Conservation (phyloP, 2,797 vertebrate genomes). For the Acanthis flammea region DNA sequence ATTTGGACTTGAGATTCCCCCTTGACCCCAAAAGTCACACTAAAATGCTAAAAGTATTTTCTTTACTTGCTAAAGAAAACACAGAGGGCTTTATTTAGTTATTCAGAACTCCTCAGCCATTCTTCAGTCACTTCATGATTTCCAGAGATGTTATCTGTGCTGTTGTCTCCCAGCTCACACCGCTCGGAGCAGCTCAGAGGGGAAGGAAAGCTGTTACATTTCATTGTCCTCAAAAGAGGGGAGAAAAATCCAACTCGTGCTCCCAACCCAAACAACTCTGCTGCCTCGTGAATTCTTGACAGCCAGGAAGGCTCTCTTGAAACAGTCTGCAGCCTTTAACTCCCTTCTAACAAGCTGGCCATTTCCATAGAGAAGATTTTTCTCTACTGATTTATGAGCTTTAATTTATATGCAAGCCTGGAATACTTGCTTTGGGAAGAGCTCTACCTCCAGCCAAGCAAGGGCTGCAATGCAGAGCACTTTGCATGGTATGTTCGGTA, state of each 20-base stretch:
- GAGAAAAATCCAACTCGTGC: neutral
- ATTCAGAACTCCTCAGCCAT: constrained; percentile 59
- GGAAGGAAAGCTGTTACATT: constrained; percentile 53
- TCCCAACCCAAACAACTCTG: constrained; percentile 55
- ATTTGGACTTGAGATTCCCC: constrained; percentile 70
- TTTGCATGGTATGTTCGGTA: neutral
- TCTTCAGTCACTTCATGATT: constrained; percentile 54
- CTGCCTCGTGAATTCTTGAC: constrained; percentile 26
- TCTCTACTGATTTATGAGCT: constrained; percentile 34
- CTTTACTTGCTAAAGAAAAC: constrained; percentile 76
- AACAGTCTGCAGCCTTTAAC: neutral
- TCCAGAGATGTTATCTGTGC: constrained; percentile 59
- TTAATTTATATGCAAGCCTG: constrained; percentile 50
- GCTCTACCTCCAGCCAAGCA: neutral
- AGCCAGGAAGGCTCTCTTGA: constrained; percentile 44
- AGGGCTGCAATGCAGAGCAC: neutral
- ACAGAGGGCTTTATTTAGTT: constrained; percentile 68
- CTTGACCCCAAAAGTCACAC: constrained; percentile 71
- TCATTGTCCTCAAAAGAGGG: constrained; percentile 60
- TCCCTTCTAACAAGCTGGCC: constrained; percentile 27
- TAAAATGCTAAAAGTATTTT: constrained; percentile 77
- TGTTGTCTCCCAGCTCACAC: constrained; percentile 25
- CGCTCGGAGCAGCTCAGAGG: neutral
- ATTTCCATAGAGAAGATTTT: constrained; percentile 17
- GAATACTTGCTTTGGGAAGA: constrained; percentile 53